Percentiles rank a stretch among this genome's conserved stretches.
Evolutionary conservation across 2,113 vertebrate species (phyloP).

Genomic region (Neotoma lepida): DNA sequence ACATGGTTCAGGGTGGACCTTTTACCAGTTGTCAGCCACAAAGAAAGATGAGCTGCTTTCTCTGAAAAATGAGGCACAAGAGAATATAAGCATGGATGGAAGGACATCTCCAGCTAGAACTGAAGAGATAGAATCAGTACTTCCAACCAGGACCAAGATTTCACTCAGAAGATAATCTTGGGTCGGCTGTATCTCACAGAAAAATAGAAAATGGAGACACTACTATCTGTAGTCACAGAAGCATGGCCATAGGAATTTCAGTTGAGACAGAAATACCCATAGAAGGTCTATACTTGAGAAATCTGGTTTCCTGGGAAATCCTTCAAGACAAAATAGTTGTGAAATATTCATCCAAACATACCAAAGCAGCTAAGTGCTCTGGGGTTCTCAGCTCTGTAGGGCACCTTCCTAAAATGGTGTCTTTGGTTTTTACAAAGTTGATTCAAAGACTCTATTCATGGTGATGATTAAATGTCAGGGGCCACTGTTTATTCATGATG

Average conservation of each 20-base stretch:
- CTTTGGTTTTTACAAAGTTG: not conserved
- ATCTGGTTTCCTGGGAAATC: not conserved
- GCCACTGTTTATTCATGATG: not conserved
- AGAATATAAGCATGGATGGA: not conserved
- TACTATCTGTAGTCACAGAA: not conserved
- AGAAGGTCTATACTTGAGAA: not conserved
- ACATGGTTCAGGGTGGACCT: not conserved
- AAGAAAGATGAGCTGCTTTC: not conserved
- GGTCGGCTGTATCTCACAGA: not conserved
- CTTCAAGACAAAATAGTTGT: not conserved
- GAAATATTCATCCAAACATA: not conserved
- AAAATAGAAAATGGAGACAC: not conserved
- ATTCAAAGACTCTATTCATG: not conserved
- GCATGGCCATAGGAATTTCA: not conserved
- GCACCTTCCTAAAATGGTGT: not conserved
- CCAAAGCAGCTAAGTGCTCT: not conserved
- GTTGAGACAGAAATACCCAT: not conserved
- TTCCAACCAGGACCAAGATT: not conserved
- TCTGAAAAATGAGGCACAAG: not conserved
- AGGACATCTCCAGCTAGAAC: not conserved
- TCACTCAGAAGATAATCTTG: conserved; percentile 8
- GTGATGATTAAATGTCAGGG: not conserved
- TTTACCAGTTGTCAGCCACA: not conserved
- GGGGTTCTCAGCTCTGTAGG: not conserved
- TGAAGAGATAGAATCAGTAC: not conserved